phyloP scores from a whole-genome alignment of 2,888 invertebrate genomes.

The Stegophylla sp. region DNA sequence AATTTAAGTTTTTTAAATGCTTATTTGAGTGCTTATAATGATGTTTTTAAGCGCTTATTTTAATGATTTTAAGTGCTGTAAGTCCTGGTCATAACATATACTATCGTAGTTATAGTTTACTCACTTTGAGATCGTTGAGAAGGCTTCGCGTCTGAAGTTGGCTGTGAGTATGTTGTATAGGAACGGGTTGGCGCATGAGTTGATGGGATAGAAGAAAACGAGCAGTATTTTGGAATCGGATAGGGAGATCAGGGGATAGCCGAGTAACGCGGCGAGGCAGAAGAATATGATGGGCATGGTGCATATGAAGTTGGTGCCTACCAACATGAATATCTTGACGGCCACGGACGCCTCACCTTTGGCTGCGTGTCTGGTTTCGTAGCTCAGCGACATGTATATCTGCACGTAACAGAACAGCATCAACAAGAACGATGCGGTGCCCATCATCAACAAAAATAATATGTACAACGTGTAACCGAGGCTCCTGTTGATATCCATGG shows the following conservation, averaged over 20 bases:
- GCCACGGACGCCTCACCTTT: conserved; percentile 79
- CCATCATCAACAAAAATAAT: conserved; percentile 76
- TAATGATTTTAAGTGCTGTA: too few relatives aligned
- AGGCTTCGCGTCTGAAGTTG: conserved; percentile 81
- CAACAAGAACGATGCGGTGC: conserved; percentile 80
- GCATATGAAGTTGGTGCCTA: conserved; percentile 81
- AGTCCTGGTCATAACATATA: too few relatives aligned
- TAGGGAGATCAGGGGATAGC: conserved; percentile 82
- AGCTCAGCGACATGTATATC: conserved; percentile 81
- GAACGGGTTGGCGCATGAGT: conserved; percentile 92
- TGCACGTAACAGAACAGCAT: conserved; percentile 86
- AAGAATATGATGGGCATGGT: conserved; percentile 91
- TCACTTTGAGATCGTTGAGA: conserved; percentile 73
- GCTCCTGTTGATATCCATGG: conserved; percentile 80
- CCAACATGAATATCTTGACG: conserved; percentile 88
- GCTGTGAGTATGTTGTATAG: conserved; percentile 88
- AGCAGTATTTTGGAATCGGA: conserved; percentile 80
- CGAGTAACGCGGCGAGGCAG: conserved; percentile 83
- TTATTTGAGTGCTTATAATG: too few relatives aligned
- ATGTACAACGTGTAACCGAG: conserved; percentile 77
- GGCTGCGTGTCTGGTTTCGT: conserved; percentile 64
- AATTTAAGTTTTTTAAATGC: too few relatives aligned
- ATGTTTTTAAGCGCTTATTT: too few relatives aligned
- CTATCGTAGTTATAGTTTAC: too few relatives aligned
- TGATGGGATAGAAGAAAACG: conserved; percentile 90